These are phyloP conservation scores for Lacerta bilineata DNA, from an alignment of 2,797 vertebrate species.

Conservation along the genomic window DNA sequence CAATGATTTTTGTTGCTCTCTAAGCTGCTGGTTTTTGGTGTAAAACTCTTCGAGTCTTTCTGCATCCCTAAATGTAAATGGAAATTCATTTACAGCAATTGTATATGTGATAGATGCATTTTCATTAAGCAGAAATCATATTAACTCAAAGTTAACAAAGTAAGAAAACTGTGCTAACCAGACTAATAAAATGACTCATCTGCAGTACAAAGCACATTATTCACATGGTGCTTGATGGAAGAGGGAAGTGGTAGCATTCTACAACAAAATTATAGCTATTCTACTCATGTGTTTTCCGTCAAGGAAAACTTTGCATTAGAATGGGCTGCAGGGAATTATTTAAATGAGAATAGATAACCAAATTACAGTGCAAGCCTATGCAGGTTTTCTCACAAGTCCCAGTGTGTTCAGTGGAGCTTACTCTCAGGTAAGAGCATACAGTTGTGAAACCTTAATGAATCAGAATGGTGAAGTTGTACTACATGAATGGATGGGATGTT, in stretches of 20 bases:
- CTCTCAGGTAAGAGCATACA: too few relatives aligned
- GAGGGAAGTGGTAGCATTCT: neutral
- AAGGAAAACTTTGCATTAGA: neutral
- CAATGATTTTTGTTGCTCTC: slow-evolving; percentile 91
- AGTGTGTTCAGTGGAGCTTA: neutral
- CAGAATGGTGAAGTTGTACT: neutral
- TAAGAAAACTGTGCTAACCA: neutral
- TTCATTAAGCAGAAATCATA: neutral
- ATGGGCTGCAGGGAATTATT: neutral
- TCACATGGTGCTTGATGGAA: neutral
- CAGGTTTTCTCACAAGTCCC: neutral
- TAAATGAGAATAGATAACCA: neutral
- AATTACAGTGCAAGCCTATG: neutral
- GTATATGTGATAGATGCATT: neutral
- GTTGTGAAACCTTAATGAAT: neutral
- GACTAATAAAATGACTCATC: neutral
- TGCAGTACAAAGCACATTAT: neutral
- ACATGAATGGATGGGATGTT: neutral
- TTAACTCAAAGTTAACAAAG: neutral
- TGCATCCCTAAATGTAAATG: slow-evolving; percentile 86
- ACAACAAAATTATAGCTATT: neutral
- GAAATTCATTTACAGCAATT: slow-evolving; percentile 46
- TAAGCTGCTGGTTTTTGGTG: slow-evolving; percentile 91
- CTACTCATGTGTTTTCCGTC: neutral
- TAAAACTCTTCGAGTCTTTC: slow-evolving; percentile 93